A percentile compares a stretch with the other conserved stretches of the same genome.
These are phyloP conservation scores for Cephus rjabovi DNA, from an alignment of 2,888 invertebrate genomes.

Conservation along the genomic window DNA sequence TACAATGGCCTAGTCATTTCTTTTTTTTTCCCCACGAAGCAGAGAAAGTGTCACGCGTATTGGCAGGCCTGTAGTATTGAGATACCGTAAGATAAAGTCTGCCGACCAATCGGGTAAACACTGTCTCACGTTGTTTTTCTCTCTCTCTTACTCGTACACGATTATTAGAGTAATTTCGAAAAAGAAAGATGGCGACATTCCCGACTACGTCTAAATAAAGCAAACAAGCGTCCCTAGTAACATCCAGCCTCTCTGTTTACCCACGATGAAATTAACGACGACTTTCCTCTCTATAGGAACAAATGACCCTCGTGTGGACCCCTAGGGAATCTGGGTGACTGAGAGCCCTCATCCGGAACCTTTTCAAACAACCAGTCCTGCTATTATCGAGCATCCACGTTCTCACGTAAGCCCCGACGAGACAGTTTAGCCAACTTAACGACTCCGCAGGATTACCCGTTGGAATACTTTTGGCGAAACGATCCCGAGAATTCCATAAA, in stretches of 20 bases:
- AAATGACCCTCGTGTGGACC: not conserved
- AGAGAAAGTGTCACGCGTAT: not conserved
- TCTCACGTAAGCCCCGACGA: not conserved
- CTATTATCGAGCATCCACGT: not conserved
- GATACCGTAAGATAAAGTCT: not conserved
- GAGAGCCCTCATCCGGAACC: not conserved
- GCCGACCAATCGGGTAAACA: not conserved
- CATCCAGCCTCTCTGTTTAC: not conserved
- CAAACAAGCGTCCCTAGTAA: not conserved
- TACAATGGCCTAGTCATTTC: not conserved
- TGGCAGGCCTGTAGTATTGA: not conserved
- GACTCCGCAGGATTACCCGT: not conserved
- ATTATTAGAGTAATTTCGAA: not conserved
- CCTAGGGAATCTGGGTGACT: not conserved
- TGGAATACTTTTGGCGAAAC: not conserved
- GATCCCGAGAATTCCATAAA: not conserved
- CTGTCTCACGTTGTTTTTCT: not conserved
- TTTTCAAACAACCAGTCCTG: not conserved
- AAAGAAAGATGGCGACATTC: not conserved
- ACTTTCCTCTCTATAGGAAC: not conserved
- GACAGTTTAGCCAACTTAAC: not conserved
- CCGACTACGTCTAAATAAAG: not conserved
- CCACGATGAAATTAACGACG: not conserved
- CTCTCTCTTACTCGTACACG: not conserved
- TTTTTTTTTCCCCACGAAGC: not conserved